Evolutionary conservation across 2,888 invertebrate species (phyloP).

Genomic region (Philaethria dido): DNA sequence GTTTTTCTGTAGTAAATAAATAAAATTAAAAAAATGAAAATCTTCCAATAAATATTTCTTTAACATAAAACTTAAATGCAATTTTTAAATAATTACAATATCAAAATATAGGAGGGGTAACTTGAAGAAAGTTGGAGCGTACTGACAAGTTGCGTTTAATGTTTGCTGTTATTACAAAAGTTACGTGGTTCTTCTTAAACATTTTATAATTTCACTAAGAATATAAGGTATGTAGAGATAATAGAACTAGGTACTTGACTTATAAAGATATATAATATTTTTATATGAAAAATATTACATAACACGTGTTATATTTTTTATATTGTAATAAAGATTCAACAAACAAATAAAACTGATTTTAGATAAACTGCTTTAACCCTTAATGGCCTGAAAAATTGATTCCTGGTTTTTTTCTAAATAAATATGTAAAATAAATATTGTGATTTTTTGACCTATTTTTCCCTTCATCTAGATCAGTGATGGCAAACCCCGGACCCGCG

Average conservation of each 20-base stretch:
- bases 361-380: no score
- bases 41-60: background rate
- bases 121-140: slow-evolving; percentile 25
- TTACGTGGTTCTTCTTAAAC: slow-evolving; percentile 33
- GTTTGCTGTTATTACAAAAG: slow-evolving; percentile 44
- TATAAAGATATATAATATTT: background rate
- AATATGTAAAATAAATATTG: no score
- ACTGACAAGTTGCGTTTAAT: slow-evolving; percentile 24
- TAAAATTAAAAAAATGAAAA: background rate
- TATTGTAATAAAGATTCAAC: no score
- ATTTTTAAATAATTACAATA: slow-evolving; percentile 14
- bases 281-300: no score
- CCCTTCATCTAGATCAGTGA: no score
- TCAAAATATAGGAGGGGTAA: slow-evolving; percentile 4
- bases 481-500: no score
- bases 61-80: background rate
- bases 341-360: no score
- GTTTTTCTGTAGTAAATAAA: no score
- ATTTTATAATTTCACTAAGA: slow-evolving; percentile 33
- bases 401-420: no score
- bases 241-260: background rate
- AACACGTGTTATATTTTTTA: no score
- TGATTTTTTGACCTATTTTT: no score
- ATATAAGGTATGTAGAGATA: slow-evolving; percentile 20
- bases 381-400: no score